These are phyloP conservation scores for Lissocephala sabroskyi DNA, from an alignment of 2,888 invertebrate genomes.

Conservation along the genomic window DNA sequence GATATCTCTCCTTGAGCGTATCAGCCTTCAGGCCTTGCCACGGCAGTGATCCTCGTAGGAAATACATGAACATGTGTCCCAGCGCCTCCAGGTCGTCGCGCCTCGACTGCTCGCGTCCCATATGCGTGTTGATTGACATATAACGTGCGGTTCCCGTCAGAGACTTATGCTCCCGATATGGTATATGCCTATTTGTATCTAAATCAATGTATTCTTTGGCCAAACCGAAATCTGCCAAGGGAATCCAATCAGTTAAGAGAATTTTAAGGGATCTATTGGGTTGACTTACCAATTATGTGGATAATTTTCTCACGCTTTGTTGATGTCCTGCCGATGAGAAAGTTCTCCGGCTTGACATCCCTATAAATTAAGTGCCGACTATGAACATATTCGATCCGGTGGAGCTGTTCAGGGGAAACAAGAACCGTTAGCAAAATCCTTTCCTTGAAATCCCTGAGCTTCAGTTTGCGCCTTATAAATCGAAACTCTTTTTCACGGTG, in stretches of 20 bases:
- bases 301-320: conserved; percentile 98
- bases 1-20: conserved; percentile 99
- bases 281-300: conserved; percentile 96
- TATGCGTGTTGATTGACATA: conserved; percentile 99
- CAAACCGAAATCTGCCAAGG: conserved; percentile 95
- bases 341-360: conserved; percentile 99
- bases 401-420: conserved; percentile 81
- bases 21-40: conserved; percentile 99
- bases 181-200: conserved; percentile 99
- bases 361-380: conserved; percentile 98
- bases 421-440: not conserved
- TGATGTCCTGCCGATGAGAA: conserved; percentile 97
- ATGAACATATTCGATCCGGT: conserved; percentile 99
- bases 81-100: conserved; percentile 99
- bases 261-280: conserved; percentile 1
- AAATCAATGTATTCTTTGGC: conserved; percentile 99
- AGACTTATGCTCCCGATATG: conserved; percentile 99
- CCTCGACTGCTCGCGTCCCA: conserved; percentile 99
- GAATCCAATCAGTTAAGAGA: not conserved
- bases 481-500: no score
- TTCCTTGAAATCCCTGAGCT: not conserved
- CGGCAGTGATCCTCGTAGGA: conserved; percentile 98
- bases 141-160: conserved; percentile 99
- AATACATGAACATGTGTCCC: conserved; percentile 99
- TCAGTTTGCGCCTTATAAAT: no score